Base-by-base conservation (phyloP, 2,888 invertebrate genomes). In the Tineola bisselliella region DNA sequence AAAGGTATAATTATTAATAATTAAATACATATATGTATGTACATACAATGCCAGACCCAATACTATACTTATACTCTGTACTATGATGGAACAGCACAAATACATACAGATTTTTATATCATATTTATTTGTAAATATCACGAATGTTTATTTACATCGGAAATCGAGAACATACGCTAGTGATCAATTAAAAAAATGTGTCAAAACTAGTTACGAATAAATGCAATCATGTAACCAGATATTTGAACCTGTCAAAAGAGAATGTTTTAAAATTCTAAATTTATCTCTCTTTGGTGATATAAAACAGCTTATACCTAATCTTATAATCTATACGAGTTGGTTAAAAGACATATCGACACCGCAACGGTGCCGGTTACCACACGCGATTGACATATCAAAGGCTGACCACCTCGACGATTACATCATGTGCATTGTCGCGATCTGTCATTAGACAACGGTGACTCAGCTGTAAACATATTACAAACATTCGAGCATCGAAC, bases 371-470 rank as follows among this genome's bases (percentile, higher is more conserved):
- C 31, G 15, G 48, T 25, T 25, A 18, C 18, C 25, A 19, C n/a
- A 54, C 54, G 48, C 48, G 25, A 54, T 54, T 18, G 48, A 48
- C 54, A 18, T 5, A 25, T 25, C 52, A 52, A 52, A 52, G 52
- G 52, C 17, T 54, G 54, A 25, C 54, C 48, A 48, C 54, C 54
- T 54, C 54, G n/a, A 12, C 17, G 5, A 25, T 48, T 17, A 54
- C 54, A 12, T 54, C 54, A 54, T n/a, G n/a, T n/a, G n/a, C n/a
- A 48, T 8, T 25, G 18, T 54, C 25, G 25, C n/a, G 18, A 25
- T 18, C 15, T 15, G 48, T 11, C 18, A 8, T n/a, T 15, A n/a
- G 54, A 48, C 18, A 8, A 48, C 10, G 12, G 54, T 54, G 54
- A 54, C 54, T 54, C 54, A 54, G 25, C 19, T 54, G 54, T 15